Conservation (phyloP, 2,888 invertebrate genomes). For the Cantharis rufa region DNA sequence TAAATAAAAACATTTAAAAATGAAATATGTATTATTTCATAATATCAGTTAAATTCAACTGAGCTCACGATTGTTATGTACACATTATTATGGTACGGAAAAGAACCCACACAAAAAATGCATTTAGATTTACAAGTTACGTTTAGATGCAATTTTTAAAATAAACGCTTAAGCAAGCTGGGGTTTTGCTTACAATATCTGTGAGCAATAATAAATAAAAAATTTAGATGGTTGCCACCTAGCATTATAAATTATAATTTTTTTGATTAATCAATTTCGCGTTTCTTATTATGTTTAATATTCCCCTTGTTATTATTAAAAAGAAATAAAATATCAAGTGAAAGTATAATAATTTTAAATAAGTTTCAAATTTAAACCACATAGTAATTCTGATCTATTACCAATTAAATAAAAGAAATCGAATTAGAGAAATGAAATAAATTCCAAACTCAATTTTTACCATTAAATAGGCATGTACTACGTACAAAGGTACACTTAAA, state of each 20-base stretch:
- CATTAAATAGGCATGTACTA: background rate
- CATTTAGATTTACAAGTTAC: background rate
- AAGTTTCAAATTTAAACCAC: background rate
- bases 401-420: background rate
- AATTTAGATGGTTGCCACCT: too few relatives aligned
- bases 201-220: too few relatives aligned
- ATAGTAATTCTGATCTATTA: background rate
- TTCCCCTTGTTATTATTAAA: background rate
- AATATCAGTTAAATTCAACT: background rate
- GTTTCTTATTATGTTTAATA: background rate
- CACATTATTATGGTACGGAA: background rate
- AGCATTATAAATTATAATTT: too few relatives aligned
- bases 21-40: background rate
- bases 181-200: too few relatives aligned
- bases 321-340: background rate
- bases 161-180: background rate
- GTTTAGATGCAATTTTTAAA: background rate
- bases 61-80: background rate
- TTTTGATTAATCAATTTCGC: background rate
- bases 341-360: background rate
- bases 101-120: background rate
- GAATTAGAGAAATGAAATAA: background rate
- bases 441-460: too few relatives aligned
- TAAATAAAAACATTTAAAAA: background rate
- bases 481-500: background rate